A percentile compares a stretch with the other conserved stretches of the same genome.
Evolutionary conservation across 2,113 vertebrate genomes (phyloP).

Genomic region (Hydropotes inermis): DNA sequence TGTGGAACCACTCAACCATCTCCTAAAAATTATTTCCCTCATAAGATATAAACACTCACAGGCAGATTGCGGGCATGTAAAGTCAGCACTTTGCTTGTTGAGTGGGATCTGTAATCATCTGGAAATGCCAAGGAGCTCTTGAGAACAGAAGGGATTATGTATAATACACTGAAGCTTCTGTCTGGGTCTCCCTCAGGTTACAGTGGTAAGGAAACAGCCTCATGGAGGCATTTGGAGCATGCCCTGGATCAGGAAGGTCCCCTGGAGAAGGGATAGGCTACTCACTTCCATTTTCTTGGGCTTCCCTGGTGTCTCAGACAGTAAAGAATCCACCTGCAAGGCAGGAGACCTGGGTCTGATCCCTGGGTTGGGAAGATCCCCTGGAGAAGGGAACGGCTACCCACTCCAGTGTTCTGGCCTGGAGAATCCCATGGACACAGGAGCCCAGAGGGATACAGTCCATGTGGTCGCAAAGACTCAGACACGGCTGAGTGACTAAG

Average conservation of each 20-base stretch:
- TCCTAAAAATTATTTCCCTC: background rate
- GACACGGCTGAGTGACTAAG: rapidly evolving
- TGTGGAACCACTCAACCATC: background rate
- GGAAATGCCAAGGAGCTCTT: background rate
- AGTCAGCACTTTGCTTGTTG: background rate
- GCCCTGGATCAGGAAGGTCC: background rate
- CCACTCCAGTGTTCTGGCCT: background rate
- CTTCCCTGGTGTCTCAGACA: background rate
- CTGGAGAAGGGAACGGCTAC: background rate
- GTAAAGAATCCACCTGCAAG: background rate
- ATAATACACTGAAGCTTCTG: rapidly evolving
- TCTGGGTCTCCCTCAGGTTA: background rate
- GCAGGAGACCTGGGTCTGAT: background rate
- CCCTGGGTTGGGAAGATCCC: background rate
- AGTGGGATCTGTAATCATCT: background rate
- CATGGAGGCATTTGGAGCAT: rapidly evolving
- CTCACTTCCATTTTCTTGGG: background rate
- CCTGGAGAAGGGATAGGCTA: background rate
- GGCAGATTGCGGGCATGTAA: background rate
- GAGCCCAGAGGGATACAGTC: background rate
- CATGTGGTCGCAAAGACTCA: background rate
- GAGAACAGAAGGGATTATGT: background rate
- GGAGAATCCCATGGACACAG: background rate
- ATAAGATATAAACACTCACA: background rate
- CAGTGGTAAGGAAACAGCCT: too few relatives aligned